Conservation (phyloP, 2,113 vertebrate genomes). For the Pimephales promelas region DNA sequence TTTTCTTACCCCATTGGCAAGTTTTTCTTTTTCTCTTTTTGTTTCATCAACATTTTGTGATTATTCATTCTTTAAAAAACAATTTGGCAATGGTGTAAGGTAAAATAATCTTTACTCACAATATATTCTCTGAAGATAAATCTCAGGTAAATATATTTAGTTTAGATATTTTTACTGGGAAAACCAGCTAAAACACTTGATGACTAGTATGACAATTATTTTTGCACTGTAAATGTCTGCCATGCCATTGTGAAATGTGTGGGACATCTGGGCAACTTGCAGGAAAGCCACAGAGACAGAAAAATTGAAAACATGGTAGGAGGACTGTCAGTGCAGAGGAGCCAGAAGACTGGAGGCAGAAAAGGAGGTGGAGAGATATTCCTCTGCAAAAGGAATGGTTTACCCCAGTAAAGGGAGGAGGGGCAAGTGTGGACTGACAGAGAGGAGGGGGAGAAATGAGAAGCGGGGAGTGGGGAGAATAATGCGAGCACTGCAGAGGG, state of each 20-base stretch:
- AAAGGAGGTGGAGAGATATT: constrained; percentile 9
- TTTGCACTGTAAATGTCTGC: not conserved
- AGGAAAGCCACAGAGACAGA: constrained; percentile 4
- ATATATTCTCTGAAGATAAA: too few relatives aligned
- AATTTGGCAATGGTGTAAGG: not conserved
- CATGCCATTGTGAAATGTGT: not conserved
- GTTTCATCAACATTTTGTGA: not conserved
- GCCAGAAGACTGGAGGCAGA: not conserved
- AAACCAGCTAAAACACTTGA: not conserved
- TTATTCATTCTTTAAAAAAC: not conserved
- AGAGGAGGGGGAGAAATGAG: constrained; percentile 23
- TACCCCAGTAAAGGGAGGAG: constrained; percentile 19
- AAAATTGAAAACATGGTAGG: not conserved
- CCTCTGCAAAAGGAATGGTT: constrained; percentile 39
- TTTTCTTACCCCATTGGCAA: not conserved
- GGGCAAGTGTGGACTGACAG: not conserved
- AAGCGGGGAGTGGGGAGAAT: constrained; percentile 2
- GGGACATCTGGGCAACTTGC: not conserved
- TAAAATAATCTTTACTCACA: too few relatives aligned
- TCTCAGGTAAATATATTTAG: too few relatives aligned
- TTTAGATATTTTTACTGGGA: too few relatives aligned
- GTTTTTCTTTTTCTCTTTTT: not conserved
- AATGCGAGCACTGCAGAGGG: constrained; percentile 29
- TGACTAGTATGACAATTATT: not conserved
- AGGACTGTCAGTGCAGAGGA: constrained; percentile 20